A percentile compares a stretch with the other conserved stretches of the same genome.
Conservation (phyloP, 2,797 vertebrate species). For the Pantherophis vulpinus region DNA sequence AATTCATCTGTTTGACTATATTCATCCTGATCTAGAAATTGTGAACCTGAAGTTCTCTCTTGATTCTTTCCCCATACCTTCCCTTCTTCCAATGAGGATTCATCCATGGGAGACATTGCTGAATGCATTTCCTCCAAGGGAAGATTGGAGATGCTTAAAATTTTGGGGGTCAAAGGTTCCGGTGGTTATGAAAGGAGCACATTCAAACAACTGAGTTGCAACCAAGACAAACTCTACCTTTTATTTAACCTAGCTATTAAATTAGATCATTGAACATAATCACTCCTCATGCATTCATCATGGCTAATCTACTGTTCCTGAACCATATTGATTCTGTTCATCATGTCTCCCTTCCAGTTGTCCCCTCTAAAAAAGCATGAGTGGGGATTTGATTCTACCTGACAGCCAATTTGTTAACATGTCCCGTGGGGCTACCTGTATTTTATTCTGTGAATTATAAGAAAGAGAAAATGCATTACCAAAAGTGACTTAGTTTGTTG, state of each 20-base stretch:
- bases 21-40: neutral
- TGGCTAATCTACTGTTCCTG: neutral
- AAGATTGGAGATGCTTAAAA: neutral
- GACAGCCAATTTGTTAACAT: neutral
- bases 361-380: neutral
- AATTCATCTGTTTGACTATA: neutral
- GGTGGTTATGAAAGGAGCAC: neutral
- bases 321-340: neutral
- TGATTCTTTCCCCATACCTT: neutral
- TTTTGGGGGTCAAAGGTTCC: neutral
- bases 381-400: neutral
- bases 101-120: neutral
- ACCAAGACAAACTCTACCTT: neutral
- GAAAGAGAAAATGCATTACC: neutral
- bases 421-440: neutral
- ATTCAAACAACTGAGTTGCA: neutral
- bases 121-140: neutral
- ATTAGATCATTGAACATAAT: neutral
- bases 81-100: neutral
- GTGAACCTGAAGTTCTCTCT: neutral
- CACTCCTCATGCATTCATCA: neutral
- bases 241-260: neutral
- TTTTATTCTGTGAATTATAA: neutral
- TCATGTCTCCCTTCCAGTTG: neutral
- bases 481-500: neutral